Evolutionary conservation across 2,888 invertebrate species (phyloP), one percentile per base, ranked within the genome.

Genomic region (Elmis aenea): DNA sequence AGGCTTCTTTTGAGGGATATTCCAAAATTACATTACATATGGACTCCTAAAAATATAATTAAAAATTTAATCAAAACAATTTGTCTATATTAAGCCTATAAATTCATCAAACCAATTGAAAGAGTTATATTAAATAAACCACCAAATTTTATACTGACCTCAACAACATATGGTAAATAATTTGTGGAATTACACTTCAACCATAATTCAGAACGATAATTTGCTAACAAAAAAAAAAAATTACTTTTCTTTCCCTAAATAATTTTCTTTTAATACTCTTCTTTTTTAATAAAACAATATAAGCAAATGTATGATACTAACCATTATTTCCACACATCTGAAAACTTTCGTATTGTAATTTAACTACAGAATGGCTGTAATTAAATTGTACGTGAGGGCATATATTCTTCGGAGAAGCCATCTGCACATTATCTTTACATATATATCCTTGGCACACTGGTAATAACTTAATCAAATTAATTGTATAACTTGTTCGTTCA

Each of bases 141-240:
- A n/a, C n/a, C n/a, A n/a, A n/a, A n/a, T n/a, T n/a, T n/a, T n/a
- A n/a, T 10, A 16, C 8, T 20, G 26, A 38, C 38, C 26, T 9
- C 22, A 3, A 12, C 10, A 12, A 38, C 26, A 3, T 14, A 11
- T 8, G 38, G 33, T 9, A 3, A 2, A 18, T 38, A 24, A 8
- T 24, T 10, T 2, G 18, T 9, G 13, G 33, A 11, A 13, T 21
- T 27, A 13, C 38, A 38, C 15, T 32, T 38, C 22, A 38, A 24
- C 32, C 25, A 26, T 5, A 37, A 9, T 21, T 37, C 36, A 5
- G 24, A 37, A 12, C 21, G 12, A 21, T 18, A 28, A n/a, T n/a
- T 15, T 13, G n/a, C n/a, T n/a, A n/a, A n/a, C n/a, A n/a, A n/a
- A n/a, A n/a, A n/a, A n/a, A n/a, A n/a, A n/a, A n/a, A n/a, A n/a